phyloP scores from a whole-genome alignment of 2,797 vertebrate species.

The Fringilla coelebs region DNA sequence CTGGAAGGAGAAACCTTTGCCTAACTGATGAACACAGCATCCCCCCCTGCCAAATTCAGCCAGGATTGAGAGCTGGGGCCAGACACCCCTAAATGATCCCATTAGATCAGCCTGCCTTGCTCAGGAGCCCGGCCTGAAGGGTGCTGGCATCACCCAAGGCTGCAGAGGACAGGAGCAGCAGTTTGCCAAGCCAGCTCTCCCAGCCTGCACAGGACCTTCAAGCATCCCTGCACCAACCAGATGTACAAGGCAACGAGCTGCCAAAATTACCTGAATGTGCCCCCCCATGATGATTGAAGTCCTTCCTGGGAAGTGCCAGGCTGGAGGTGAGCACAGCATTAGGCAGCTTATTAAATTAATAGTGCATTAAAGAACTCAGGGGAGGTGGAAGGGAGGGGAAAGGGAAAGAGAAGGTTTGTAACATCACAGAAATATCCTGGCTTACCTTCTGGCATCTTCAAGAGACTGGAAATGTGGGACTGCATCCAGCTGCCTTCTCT shows the following conservation, averaged over 20 bases:
- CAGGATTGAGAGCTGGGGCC: not conserved
- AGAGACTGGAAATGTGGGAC: conserved; percentile 60
- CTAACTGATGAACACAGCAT: rapidly evolving
- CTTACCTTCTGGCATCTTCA: conserved; percentile 58
- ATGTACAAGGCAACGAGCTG: not conserved
- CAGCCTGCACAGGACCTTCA: not conserved
- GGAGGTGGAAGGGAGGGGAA: not conserved
- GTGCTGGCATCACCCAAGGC: not conserved
- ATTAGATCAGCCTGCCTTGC: not conserved
- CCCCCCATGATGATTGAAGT: not conserved
- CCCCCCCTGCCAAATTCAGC: not conserved
- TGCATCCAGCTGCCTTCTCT: conserved; percentile 60
- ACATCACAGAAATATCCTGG: conserved; percentile 43
- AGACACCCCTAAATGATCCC: not conserved
- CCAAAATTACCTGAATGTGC: not conserved
- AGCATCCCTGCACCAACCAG: not conserved
- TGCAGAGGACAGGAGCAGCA: not conserved
- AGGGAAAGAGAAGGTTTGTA: conserved; percentile 1
- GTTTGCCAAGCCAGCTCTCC: not conserved
- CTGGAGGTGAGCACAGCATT: not conserved
- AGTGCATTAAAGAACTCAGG: conserved; percentile 20
- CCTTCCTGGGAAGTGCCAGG: not conserved
- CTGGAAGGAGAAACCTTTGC: not conserved
- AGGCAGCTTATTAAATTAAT: conserved; percentile 50
- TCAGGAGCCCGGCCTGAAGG: not conserved